Evolutionary conservation across 2,113 vertebrate species (phyloP).

Genomic region (Gobio gobio): DNA sequence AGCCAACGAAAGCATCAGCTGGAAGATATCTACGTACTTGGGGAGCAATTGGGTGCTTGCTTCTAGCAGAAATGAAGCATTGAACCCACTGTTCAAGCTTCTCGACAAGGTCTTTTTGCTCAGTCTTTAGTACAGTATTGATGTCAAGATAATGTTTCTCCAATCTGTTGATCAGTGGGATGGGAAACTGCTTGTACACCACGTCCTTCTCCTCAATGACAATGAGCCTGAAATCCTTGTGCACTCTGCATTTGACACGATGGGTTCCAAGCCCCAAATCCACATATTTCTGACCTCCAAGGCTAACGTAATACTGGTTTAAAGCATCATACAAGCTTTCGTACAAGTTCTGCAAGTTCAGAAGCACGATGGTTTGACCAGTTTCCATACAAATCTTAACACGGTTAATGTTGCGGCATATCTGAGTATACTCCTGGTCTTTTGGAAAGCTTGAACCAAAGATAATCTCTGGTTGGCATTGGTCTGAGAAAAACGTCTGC

Average conservation of each 20-base stretch:
- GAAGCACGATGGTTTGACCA: conserved; percentile 86
- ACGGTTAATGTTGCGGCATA: conserved; percentile 94
- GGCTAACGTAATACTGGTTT: conserved; percentile 94
- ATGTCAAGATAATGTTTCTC: conserved; percentile 97
- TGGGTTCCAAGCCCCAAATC: conserved; percentile 95
- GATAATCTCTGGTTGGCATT: conserved; percentile 88
- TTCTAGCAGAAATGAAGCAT: conserved; percentile 67
- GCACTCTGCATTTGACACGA: conserved; percentile 94
- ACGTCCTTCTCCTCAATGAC: conserved; percentile 93
- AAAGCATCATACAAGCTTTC: conserved; percentile 97
- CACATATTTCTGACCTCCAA: conserved; percentile 94
- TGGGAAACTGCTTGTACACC: conserved; percentile 90
- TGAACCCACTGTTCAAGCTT: conserved; percentile 81
- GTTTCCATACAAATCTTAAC: conserved; percentile 98
- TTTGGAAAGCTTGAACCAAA: conserved; percentile 95
- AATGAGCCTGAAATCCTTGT: conserved; percentile 85
- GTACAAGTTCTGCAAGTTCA: conserved; percentile 95
- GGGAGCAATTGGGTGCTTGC: conserved; percentile 46
- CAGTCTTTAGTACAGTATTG: conserved; percentile 79
- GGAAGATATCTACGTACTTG: conserved; percentile 74
- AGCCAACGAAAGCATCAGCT: conserved; percentile 89
- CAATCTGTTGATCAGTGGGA: conserved; percentile 95
- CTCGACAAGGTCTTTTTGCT: conserved; percentile 75
- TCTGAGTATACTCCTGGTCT: conserved; percentile 94
- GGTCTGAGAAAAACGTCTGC: conserved; percentile 78